Evolutionary conservation across 1,140 invertebrate species (phyloP).

Genomic region (Brachystomella parvula): DNA sequence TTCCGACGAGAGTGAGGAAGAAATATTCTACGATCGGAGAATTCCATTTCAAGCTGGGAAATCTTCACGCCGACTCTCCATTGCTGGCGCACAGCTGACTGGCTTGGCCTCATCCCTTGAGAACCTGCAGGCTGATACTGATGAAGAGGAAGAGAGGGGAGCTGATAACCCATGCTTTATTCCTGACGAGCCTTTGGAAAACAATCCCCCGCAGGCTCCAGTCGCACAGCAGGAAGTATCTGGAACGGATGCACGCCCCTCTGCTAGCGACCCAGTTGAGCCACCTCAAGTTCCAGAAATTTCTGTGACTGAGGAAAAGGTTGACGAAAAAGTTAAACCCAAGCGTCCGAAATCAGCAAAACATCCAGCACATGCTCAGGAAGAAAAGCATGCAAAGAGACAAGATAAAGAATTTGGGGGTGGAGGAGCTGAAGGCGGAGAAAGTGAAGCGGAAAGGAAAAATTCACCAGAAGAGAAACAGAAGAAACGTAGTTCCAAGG

Average conservation of each 20-base stretch:
- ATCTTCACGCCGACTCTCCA: slow-evolving; percentile 20
- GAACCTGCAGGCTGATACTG: slow-evolving; percentile 18
- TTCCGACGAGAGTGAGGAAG: slow-evolving; percentile 31
- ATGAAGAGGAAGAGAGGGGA: background rate
- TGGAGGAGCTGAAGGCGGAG: background rate
- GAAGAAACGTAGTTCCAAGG: too few species aligned
- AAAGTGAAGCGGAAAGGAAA: background rate
- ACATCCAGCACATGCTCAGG: slow-evolving; percentile 3
- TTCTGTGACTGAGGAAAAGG: slow-evolving; percentile 1
- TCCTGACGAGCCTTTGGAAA: background rate
- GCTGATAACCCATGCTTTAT: background rate
- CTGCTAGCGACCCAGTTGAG: too few species aligned
- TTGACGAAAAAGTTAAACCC: background rate
- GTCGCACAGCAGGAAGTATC: too few species aligned
- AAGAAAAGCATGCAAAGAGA: slow-evolving; percentile 10
- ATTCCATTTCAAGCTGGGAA: background rate
- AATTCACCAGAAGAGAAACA: slow-evolving; percentile 12
- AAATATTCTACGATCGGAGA: slow-evolving; percentile 10
- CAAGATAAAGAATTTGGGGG: background rate
- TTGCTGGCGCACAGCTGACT: slow-evolving; percentile 21
- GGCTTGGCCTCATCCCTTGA: slow-evolving; percentile 19
- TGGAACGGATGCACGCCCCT: too few species aligned
- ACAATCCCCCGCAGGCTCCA: too few species aligned
- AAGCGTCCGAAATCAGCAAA: slow-evolving; percentile 25
- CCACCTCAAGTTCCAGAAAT: background rate